A percentile compares a stretch with the other conserved stretches of the same genome.
phyloP scores from a whole-genome alignment of 2,888 invertebrate species.

The Leptopilina syphax region DNA sequence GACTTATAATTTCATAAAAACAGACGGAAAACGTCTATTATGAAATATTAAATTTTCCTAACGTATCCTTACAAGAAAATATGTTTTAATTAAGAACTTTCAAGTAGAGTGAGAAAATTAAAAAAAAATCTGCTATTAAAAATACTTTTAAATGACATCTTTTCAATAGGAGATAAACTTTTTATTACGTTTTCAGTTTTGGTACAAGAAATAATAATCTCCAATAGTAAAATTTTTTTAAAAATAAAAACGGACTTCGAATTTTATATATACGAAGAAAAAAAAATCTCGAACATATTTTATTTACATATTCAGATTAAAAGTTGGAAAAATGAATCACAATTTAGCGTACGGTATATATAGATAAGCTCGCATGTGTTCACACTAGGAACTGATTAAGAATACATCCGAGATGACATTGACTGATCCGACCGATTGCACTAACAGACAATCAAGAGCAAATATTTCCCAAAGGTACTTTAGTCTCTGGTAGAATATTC shows the following conservation, averaged over 20 bases:
- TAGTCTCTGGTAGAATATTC: not conserved
- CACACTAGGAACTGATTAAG: conserved; percentile 11
- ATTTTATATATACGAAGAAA: not conserved
- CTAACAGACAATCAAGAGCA: conserved; percentile 23
- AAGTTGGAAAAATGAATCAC: not conserved
- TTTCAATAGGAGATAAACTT: too few species aligned
- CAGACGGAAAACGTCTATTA: not conserved
- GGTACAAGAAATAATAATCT: not conserved
- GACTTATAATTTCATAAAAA: conserved; percentile 12
- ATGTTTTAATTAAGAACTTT: conserved; percentile 2
- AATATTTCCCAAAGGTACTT: conserved; percentile 33
- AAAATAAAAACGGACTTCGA: not conserved
- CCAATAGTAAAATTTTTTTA: not conserved
- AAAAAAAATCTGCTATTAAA: too few species aligned
- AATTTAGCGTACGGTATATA: not conserved
- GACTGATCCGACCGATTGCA: conserved; percentile 33
- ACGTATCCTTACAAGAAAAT: not conserved
- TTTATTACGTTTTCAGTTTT: not conserved
- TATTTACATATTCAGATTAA: not conserved
- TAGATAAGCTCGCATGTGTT: conserved; percentile 14
- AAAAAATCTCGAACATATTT: not conserved
- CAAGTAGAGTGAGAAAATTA: not conserved
- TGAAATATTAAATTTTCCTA: not conserved
- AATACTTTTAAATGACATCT: too few species aligned
- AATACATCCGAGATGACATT: conserved; percentile 1